These are phyloP conservation scores for Agrochola circellaris DNA, from an alignment of 2,888 invertebrate species.

Conservation along the genomic window DNA sequence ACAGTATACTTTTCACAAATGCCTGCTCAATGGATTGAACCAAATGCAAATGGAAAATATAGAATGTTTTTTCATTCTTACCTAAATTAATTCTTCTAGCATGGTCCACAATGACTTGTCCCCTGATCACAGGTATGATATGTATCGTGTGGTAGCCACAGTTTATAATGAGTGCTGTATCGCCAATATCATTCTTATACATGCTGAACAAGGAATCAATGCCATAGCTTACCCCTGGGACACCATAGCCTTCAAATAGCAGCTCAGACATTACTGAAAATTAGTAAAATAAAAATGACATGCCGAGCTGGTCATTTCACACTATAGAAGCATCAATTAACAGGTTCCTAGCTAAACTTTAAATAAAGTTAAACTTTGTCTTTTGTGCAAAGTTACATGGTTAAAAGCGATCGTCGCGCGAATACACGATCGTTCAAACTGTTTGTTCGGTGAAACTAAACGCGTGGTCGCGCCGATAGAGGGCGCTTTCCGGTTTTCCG, in stretches of 20 bases:
- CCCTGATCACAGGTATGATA: conserved; percentile 95
- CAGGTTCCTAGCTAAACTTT: neutral
- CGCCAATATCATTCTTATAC: conserved; percentile 91
- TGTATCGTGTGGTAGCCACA: conserved; percentile 97
- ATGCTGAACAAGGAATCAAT: conserved; percentile 96
- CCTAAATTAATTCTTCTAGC: conserved; percentile 96
- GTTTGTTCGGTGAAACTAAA: too few relatives aligned
- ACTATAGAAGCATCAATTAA: neutral
- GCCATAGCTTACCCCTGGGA: conserved; percentile 96
- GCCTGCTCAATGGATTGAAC: neutral
- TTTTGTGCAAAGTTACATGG: too few relatives aligned
- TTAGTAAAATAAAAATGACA: neutral
- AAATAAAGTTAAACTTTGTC: neutral
- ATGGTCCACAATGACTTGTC: conserved; percentile 92
- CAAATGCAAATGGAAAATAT: neutral
- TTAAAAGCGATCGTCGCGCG: too few relatives aligned
- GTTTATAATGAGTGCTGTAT: conserved; percentile 94
- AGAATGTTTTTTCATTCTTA: conserved; percentile 16
- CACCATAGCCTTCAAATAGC: conserved; percentile 97
- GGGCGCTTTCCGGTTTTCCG: too few relatives aligned
- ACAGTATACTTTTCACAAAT: neutral
- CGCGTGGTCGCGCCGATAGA: too few relatives aligned
- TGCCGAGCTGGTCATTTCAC: neutral
- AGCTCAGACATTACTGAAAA: conserved; percentile 97
- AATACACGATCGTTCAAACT: too few relatives aligned